These are phyloP conservation scores for Dipus sagitta DNA, from an alignment of 2,797 vertebrate species.

Conservation along the genomic window DNA sequence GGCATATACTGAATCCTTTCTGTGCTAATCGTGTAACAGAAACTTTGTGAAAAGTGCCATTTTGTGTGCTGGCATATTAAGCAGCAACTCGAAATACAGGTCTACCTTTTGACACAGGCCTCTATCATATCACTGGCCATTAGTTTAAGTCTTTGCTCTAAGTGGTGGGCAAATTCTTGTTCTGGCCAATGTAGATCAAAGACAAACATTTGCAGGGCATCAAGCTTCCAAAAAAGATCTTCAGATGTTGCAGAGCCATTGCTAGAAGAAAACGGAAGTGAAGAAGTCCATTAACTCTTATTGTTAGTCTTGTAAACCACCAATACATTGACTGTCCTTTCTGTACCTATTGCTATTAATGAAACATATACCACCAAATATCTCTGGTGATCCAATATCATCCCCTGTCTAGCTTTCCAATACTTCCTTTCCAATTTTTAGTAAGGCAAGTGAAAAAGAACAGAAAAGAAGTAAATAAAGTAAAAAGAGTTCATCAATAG, in stretches of 20 bases:
- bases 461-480: neutral
- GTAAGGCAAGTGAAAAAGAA: neutral
- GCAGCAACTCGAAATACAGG: conserved; percentile 63
- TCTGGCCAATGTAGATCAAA: conserved; percentile 98
- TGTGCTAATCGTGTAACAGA: neutral
- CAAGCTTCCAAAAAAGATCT: conserved; percentile 98
- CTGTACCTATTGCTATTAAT: neutral
- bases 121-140: conserved; percentile 99
- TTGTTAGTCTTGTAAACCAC: neutral
- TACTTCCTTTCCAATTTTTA: conserved; percentile 47
- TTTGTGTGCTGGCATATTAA: neutral
- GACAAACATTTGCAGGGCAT: conserved; percentile 97
- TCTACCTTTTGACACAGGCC: conserved; percentile 97
- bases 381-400: neutral
- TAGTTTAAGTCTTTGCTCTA: conserved; percentile 98
- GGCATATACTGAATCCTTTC: neutral
- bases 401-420: conserved; percentile 10
- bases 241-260: conserved; percentile 97
- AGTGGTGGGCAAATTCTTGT: conserved; percentile 96
- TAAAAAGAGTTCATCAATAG: neutral
- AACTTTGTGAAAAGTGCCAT: neutral
- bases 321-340: neutral
- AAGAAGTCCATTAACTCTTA: conserved; percentile 9
- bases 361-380: neutral
- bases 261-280: conserved; percentile 86